A percentile compares a stretch with the other conserved stretches of the same genome.
Conservation (phyloP, 2,888 invertebrate species). For the Zaprionus bogoriensis region DNA sequence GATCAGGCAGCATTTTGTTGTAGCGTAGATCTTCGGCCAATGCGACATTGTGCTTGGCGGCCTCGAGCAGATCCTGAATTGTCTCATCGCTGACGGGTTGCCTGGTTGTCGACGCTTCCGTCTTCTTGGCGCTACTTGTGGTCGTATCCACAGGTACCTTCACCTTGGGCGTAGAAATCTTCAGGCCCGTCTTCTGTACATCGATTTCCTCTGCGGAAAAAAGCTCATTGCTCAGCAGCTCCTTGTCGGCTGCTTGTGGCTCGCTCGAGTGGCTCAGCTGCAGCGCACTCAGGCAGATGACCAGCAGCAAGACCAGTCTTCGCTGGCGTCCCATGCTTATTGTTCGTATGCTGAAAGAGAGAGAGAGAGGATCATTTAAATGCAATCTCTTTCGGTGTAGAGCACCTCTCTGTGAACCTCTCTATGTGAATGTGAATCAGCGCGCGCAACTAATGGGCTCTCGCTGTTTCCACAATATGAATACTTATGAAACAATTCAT, state of each 20-base stretch:
- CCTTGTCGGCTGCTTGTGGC: constrained; percentile 49
- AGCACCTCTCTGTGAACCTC: too few relatives aligned
- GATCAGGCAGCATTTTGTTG: constrained; percentile 80
- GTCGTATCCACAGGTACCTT: constrained; percentile 50
- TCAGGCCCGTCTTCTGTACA: constrained; percentile 41
- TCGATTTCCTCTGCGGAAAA: constrained; percentile 55
- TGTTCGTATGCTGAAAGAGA: constrained; percentile 48
- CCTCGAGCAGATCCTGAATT: constrained; percentile 75
- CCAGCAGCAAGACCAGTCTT: constrained; percentile 81
- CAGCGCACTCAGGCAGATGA: constrained; percentile 68
- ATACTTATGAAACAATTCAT: constrained; percentile 25
- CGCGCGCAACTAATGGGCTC: not conserved
- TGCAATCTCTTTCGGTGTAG: not conserved
- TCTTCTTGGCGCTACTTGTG: constrained; percentile 37
- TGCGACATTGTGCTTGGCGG: constrained; percentile 77
- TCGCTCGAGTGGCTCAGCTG: constrained; percentile 64
- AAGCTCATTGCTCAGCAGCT: constrained; percentile 67
- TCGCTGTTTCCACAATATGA: not conserved
- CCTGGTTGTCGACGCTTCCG: constrained; percentile 30
- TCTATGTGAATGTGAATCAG: not conserved
- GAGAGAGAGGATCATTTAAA: not conserved
- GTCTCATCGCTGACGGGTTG: constrained; percentile 71
- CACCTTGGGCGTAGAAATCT: constrained; percentile 76
- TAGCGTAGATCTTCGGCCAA: constrained; percentile 76
- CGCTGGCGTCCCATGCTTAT: constrained; percentile 81